These are phyloP conservation scores for Strigamia maritima DNA, from an alignment of 2,888 invertebrate species.

Conservation along the genomic window DNA sequence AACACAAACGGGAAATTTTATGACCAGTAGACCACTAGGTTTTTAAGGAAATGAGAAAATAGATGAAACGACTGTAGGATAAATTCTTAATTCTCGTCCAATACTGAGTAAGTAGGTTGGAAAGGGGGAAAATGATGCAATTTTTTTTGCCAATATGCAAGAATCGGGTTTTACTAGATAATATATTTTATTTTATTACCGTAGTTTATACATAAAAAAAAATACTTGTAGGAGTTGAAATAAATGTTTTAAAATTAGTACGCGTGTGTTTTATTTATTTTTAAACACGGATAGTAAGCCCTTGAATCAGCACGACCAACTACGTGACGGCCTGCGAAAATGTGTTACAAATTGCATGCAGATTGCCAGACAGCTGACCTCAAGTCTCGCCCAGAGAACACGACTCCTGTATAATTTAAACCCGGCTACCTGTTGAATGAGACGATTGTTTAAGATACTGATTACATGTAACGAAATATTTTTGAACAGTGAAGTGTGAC, in stretches of 20 bases:
- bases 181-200: background rate
- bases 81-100: background rate
- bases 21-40: background rate
- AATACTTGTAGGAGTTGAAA: background rate
- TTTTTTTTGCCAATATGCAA: background rate
- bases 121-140: background rate
- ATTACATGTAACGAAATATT: background rate
- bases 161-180: slow-evolving; percentile 5
- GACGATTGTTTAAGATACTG: background rate
- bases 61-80: background rate
- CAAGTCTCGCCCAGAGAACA: background rate
- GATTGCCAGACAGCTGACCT: slow-evolving; percentile 11
- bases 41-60: background rate
- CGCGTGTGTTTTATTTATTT: background rate
- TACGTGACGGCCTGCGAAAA: background rate
- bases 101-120: slow-evolving; percentile 7
- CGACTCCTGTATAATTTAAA: background rate
- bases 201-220: too few relatives aligned
- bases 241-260: background rate
- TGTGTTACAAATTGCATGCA: slow-evolving; percentile 4
- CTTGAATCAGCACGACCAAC: background rate
- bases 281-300: background rate
- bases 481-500: background rate
- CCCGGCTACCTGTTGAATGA: background rate
- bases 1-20: background rate